Percentiles rank a stretch among this genome's conserved stretches.
Evolutionary conservation across 1,140 invertebrate genomes (phyloP).

Genomic region (Conus ventricosus): DNA sequence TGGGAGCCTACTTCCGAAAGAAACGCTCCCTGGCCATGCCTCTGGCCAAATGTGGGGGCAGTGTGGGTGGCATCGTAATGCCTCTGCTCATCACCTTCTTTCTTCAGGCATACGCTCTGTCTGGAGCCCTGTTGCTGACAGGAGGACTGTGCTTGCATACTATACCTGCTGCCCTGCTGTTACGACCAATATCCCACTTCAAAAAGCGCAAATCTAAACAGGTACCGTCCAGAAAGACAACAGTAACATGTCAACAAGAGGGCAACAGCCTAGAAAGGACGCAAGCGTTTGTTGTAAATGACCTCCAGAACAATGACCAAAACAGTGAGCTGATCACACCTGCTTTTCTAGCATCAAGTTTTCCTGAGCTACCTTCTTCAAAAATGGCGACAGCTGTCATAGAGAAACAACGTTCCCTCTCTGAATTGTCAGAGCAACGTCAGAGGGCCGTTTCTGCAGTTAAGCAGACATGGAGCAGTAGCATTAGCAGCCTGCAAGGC

Average conservation of each 20-base stretch:
- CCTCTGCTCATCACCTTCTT: slow-evolving; percentile 37
- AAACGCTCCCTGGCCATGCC: slow-evolving; percentile 37
- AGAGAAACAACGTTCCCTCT: no score
- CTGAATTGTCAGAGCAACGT: no score
- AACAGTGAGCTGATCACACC: not conserved
- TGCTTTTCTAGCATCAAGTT: no score
- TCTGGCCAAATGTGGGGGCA: slow-evolving; percentile 32
- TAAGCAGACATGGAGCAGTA: not conserved
- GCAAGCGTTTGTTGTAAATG: no score
- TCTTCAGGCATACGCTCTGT: slow-evolving; percentile 33
- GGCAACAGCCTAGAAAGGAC: not conserved
- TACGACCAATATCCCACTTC: slow-evolving; percentile 26
- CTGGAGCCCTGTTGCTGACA: slow-evolving; percentile 35
- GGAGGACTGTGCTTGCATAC: slow-evolving; percentile 35
- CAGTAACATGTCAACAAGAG: not conserved
- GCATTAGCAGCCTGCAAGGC: not conserved
- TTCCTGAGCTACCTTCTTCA: no score
- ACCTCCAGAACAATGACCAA: not conserved
- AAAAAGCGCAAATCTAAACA: not conserved
- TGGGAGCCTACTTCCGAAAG: slow-evolving; percentile 36
- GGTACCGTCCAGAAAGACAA: not conserved
- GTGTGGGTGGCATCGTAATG: slow-evolving; percentile 34
- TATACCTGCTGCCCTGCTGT: slow-evolving; percentile 30
- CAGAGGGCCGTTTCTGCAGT: not conserved
- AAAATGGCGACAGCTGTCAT: no score